Conservation (phyloP, 2,888 invertebrate genomes). For the Chrysina gloriosa region DNA sequence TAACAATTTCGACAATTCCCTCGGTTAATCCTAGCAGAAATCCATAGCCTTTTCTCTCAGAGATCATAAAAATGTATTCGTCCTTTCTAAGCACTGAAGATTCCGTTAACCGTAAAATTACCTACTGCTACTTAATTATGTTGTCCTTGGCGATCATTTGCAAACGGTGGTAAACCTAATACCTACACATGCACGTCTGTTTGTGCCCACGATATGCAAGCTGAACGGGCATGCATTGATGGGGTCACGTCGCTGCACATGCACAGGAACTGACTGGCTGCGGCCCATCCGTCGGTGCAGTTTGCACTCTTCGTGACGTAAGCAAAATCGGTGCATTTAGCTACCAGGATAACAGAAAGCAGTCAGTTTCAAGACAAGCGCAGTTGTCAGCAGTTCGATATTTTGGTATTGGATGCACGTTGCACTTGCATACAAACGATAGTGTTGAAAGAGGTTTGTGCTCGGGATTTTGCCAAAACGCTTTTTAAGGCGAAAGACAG, state of each 20-base stretch:
- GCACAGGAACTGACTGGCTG: slow-evolving; percentile 64
- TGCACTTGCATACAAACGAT: slow-evolving; percentile 25
- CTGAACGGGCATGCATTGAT: slow-evolving; percentile 45
- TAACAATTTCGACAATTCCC: too few species aligned
- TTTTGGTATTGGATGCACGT: slow-evolving; percentile 33
- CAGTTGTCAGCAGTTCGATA: slow-evolving; percentile 41
- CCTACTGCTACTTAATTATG: not conserved
- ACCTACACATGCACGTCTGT: not conserved
- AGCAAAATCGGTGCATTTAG: slow-evolving; percentile 56
- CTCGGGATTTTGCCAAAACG: not conserved
- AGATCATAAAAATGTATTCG: too few species aligned
- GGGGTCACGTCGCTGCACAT: slow-evolving; percentile 54
- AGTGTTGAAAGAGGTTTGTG: slow-evolving; percentile 6
- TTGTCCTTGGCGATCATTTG: slow-evolving; percentile 13
- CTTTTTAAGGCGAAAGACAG: not conserved
- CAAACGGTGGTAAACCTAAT: not conserved
- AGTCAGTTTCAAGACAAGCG: slow-evolving; percentile 52
- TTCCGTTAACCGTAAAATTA: too few species aligned
- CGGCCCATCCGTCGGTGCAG: slow-evolving; percentile 46
- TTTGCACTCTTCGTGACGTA: slow-evolving; percentile 56
- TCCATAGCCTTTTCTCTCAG: too few species aligned
- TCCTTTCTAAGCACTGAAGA: too few species aligned
- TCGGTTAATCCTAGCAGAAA: too few species aligned
- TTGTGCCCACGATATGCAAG: slow-evolving; percentile 50
- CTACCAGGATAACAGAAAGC: slow-evolving; percentile 59